Percentiles rank a stretch among this genome's conserved stretches.
These are phyloP conservation scores for Corythaeola cristata DNA, from an alignment of 2,113 vertebrate species.

Conservation along the genomic window DNA sequence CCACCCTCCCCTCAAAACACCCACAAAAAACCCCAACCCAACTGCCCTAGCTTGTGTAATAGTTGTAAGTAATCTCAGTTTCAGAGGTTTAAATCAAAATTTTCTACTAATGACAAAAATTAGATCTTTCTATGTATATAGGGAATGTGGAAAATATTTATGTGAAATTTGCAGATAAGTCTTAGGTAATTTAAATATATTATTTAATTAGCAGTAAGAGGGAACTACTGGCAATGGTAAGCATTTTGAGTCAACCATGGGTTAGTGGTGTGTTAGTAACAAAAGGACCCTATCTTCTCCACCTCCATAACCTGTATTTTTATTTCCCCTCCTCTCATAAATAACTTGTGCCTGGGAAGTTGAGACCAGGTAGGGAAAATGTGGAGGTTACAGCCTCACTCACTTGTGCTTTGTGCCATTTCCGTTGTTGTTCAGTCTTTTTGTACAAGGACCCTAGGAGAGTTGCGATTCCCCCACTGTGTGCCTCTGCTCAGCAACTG, in stretches of 20 bases:
- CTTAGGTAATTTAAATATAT: background rate
- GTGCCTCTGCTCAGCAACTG: background rate
- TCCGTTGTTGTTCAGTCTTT: background rate
- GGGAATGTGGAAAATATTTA: background rate
- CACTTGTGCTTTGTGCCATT: background rate
- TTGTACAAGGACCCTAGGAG: accelerated
- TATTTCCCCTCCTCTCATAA: background rate
- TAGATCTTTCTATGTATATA: background rate
- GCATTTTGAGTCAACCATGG: background rate
- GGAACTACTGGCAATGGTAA: background rate
- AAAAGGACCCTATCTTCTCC: background rate
- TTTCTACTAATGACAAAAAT: background rate
- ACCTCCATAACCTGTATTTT: background rate
- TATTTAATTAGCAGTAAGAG: background rate
- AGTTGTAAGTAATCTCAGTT: background rate
- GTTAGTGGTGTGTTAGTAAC: background rate
- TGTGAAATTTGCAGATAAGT: background rate
- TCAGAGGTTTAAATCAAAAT: background rate
- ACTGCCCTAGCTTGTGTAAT: background rate
- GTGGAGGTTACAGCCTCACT: background rate
- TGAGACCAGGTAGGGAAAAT: background rate
- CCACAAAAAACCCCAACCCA: background rate
- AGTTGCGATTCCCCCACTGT: background rate
- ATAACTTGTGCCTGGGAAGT: background rate
- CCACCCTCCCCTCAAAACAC: accelerated